phyloP scores from a whole-genome alignment of 2,888 invertebrate species.

The Gibbula magus region DNA sequence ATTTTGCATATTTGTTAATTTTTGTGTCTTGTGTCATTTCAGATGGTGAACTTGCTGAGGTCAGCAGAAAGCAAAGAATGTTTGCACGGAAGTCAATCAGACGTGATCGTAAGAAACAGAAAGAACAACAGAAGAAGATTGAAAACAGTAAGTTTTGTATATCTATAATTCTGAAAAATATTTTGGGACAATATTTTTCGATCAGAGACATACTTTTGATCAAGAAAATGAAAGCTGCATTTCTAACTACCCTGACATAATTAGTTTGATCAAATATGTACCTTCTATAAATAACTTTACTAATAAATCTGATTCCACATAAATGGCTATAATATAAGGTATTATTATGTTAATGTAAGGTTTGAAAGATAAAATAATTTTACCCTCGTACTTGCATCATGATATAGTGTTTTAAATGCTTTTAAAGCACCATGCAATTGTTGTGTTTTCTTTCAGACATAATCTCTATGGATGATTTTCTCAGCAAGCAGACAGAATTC shows the following conservation, averaged over 20 bases:
- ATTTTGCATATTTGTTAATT: neutral
- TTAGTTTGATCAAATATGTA: neutral
- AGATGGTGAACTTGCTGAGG: constrained; percentile 46
- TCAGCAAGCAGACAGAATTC: constrained; percentile 63
- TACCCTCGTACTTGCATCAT: too few relatives aligned
- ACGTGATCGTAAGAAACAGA: constrained; percentile 52
- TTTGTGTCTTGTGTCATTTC: neutral
- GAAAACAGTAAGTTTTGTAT: constrained; percentile 53
- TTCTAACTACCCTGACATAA: neutral
- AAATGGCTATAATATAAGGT: too few relatives aligned
- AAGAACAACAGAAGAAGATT: constrained; percentile 54
- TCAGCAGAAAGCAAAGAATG: constrained; percentile 53
- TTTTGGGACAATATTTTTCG: too few relatives aligned
- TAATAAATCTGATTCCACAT: too few relatives aligned
- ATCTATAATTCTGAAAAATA: too few relatives aligned
- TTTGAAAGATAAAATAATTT: too few relatives aligned
- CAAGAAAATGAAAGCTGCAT: neutral
- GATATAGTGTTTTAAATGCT: too few relatives aligned
- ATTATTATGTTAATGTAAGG: too few relatives aligned
- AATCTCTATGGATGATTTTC: constrained; percentile 68
- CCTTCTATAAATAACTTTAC: too few relatives aligned
- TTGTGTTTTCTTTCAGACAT: constrained; percentile 51
- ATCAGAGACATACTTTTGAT: too few relatives aligned
- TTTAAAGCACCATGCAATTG: too few relatives aligned
- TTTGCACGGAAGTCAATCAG: constrained; percentile 56